Base-by-base conservation (phyloP, 2,888 invertebrate genomes). In the Corbicula japonica region DNA sequence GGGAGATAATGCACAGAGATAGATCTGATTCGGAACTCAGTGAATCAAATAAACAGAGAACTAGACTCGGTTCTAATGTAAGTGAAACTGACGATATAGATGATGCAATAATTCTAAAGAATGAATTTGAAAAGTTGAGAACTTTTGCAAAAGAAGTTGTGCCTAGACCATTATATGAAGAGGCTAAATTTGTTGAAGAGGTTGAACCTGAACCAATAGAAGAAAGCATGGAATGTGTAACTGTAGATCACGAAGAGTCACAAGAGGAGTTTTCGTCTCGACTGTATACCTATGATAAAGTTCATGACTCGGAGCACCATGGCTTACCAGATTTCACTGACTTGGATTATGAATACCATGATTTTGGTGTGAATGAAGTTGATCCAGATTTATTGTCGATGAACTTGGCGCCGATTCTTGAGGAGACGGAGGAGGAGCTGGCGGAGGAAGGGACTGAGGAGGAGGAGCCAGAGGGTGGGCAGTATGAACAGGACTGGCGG, bases 361-460 rank as follows among this genome's bases (percentile, higher is more conserved):
- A 90, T 26, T 90, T 88, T 76, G 82, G 83, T 34, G 78, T 87
- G 5, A 83, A 84, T 34, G 91, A 91, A 70, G 76, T 90, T 15
- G 91, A 91, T 50, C 90, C 91, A 15, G 91, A 91, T 79, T 70
- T 90, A 76, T 73, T 87, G 70, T 89, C 89, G 12, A 87, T 91
- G 88, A 90, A 91, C 83, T 83, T 91, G 5, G 88, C 87, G 18
- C 87, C 89, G 15, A 91, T 91, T 48, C 78, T 86, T 3, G 91
- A 90, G 74, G 90, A 90, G 71, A 89, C 89, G 21, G 90, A 89
- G 75, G 91, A 91, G 74, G 88, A 88, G 70, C 41, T 86, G 15
- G 87, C 84, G 48, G 85, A 87, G 61, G 89, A 88, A 46, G 85
- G 84, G 15, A 83, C 83, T 26, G 70, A 70, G 34, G 80, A 80